Conservation (phyloP, 30 jellyfish, hydroid and myxozoan genomes). For the Aurelia sp. region DNA sequence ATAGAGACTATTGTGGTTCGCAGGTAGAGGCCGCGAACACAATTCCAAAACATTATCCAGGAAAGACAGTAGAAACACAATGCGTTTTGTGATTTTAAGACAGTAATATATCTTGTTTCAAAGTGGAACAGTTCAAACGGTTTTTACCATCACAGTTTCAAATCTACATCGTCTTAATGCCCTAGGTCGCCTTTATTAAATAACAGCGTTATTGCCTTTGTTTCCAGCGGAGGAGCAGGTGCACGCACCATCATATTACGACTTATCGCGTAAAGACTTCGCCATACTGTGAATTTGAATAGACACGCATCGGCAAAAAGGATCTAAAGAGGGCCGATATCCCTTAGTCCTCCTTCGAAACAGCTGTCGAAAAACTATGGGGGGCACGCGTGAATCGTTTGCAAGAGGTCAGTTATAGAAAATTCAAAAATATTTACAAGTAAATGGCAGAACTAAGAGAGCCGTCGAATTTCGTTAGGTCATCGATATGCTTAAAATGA, state of each 20-base stretch:
- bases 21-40: too few species aligned
- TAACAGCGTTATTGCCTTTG: constrained; percentile 41
- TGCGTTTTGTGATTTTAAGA: too few species aligned
- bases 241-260: constrained; percentile 36
- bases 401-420: constrained; percentile 20
- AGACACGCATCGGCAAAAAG: constrained; percentile 46
- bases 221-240: constrained; percentile 50
- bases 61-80: too few species aligned
- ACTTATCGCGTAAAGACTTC: constrained; percentile 58
- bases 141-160: constrained; percentile 1
- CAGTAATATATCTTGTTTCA: too few species aligned
- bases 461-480: too few species aligned
- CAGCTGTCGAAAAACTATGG: constrained; percentile 53
- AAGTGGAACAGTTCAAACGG: too few species aligned
- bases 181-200: neutral
- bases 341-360: neutral
- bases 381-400: constrained; percentile 11
- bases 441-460: too few species aligned
- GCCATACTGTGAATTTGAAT: constrained; percentile 55
- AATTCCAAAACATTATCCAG: too few species aligned
- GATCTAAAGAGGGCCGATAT: constrained; percentile 37
- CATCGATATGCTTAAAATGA: too few species aligned
- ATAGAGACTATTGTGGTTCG: too few species aligned
- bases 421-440: too few species aligned
- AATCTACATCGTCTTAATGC: neutral